Evolutionary conservation across 1,140 invertebrate species (phyloP), one percentile per base, ranked within the genome.

Genomic region (Drosophila tropicalis): DNA sequence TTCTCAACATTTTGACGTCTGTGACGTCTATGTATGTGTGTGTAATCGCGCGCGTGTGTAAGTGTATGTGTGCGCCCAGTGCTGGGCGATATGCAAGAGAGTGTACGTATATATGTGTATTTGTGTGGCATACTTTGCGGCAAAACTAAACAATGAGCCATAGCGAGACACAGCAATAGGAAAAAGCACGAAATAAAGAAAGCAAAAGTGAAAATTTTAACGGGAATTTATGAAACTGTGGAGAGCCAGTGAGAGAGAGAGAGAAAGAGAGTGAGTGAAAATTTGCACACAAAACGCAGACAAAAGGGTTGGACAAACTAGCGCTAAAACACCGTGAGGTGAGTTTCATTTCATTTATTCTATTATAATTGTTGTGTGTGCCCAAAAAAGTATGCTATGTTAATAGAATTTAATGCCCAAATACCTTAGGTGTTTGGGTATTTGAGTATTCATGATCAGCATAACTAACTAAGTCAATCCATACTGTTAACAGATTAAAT

Each of bases 81-180:
- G 62, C 65, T 77, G 67, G 64, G 67, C 64, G 72, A 51, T 51
- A 51, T 51, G 44, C 44, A 19, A 51, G 41, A 54, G 41, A 44
- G 72, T 47, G 34, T 22, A 7, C 32, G 55, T 70, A 60, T 70
- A 66, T 76, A 47, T 63, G 57, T 62, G 73, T 77, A 44, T 61
- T 60, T 71, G 74, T 65, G 57, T 65, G 75, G 72, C 68, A 64
- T 76, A 62, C 72, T 73, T 75, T 78, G 69, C 63, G 72, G 55
- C 60, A 44, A n/a, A 54, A 57, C 36, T 77, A 77, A 70, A 77
- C 75, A 77, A 76, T 76, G 74, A 62, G 36, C 41, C 60, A n/a
- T 19, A 44, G 74, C 56, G 58, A 55, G 57, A 75, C 76, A 70
- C 76, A 62, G 73, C 67, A 62, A 70, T 67, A 57, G 67, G 56